These are phyloP conservation scores for Cybosia mesomella DNA, from an alignment of 2,888 invertebrate species.

Conservation along the genomic window DNA sequence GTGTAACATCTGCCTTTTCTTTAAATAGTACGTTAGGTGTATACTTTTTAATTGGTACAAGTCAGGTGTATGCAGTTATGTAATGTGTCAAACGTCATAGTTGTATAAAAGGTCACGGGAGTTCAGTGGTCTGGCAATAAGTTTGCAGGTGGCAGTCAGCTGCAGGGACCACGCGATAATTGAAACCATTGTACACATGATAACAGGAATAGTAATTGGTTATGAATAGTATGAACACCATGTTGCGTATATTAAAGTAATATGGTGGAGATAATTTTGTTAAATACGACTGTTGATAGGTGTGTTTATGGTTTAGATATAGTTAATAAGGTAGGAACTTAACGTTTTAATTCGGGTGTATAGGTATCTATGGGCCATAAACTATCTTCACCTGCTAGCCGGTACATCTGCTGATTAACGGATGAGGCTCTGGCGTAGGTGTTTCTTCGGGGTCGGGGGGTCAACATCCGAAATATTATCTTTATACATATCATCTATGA, in stretches of 20 bases:
- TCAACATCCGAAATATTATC: too few relatives aligned
- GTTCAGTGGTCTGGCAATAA: slow-evolving; percentile 67
- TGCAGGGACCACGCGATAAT: slow-evolving; percentile 50
- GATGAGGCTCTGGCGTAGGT: not conserved
- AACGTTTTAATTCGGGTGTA: not conserved
- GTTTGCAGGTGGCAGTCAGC: slow-evolving; percentile 65
- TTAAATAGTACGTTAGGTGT: slow-evolving; percentile 8
- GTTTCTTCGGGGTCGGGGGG: not conserved
- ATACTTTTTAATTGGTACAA: slow-evolving; percentile 39
- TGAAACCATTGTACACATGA: slow-evolving; percentile 42
- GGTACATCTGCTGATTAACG: not conserved
- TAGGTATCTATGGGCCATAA: not conserved
- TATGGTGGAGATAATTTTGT: not conserved
- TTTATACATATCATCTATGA: too few relatives aligned
- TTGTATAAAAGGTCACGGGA: slow-evolving; percentile 50
- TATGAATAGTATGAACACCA: slow-evolving; percentile 37
- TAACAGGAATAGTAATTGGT: slow-evolving; percentile 39
- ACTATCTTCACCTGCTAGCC: not conserved
- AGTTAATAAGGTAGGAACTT: not conserved
- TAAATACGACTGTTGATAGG: not conserved
- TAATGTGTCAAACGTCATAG: slow-evolving; percentile 28
- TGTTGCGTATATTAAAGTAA: slow-evolving; percentile 29
- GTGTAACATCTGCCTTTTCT: slow-evolving; percentile 40
- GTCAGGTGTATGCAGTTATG: slow-evolving; percentile 46
- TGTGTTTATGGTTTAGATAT: not conserved